Percentiles rank a stretch among this genome's conserved stretches.
Evolutionary conservation across 2,113 vertebrate species (phyloP).

Genomic region (Bothrops jararaca): DNA sequence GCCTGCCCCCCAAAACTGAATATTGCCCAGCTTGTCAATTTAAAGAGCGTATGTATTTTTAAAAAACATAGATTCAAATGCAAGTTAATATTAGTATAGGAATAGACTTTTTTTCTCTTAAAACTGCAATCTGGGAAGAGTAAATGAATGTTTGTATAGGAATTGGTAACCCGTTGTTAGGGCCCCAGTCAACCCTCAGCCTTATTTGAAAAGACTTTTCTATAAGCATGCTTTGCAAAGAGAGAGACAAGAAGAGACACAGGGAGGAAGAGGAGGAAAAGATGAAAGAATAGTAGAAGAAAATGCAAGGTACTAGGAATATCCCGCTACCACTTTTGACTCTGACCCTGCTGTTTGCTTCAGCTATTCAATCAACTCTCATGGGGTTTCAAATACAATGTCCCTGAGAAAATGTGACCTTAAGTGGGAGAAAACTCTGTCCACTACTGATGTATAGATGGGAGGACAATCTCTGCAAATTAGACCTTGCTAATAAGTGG

Average conservation of each 20-base stretch:
- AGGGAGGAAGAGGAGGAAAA: not conserved
- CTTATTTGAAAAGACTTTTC: not conserved
- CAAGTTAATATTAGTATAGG: not conserved
- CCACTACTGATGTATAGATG: not conserved
- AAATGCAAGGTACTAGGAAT: not conserved
- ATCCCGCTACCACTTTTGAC: not conserved
- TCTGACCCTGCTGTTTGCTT: not conserved
- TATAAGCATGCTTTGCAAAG: not conserved
- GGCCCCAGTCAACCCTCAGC: not conserved
- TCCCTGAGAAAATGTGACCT: not conserved
- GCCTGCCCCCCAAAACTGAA: slow-evolving; percentile 24
- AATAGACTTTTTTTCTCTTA: not conserved
- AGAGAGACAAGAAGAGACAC: not conserved
- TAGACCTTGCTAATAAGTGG: not conserved
- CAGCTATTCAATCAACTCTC: not conserved
- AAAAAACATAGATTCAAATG: not conserved
- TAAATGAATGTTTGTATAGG: not conserved
- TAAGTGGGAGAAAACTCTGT: not conserved
- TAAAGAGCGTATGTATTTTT: too few relatives aligned
- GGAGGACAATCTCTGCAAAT: not conserved
- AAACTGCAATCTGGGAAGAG: not conserved
- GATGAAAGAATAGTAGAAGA: not conserved
- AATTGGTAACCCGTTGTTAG: not conserved
- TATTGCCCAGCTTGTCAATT: not conserved
- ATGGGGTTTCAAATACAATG: not conserved